Evolutionary conservation across 2,113 vertebrate genomes (phyloP).

Genomic region (Spea multiplicata): DNA sequence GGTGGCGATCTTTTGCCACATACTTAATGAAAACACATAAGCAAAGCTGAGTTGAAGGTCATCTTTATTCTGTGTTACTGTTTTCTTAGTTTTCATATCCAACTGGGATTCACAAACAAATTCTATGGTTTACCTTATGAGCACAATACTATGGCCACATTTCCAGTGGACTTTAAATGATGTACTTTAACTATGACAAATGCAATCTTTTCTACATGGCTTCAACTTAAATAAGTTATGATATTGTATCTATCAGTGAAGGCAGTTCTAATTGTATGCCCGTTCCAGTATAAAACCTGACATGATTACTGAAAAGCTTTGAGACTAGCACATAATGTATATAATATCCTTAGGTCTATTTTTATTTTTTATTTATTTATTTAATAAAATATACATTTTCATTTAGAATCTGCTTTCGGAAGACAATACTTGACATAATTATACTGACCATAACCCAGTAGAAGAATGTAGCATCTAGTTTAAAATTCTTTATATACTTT

Average conservation of each 20-base stretch:
- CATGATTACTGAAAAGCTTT: slow-evolving; percentile 14
- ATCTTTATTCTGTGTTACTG: slow-evolving; percentile 1
- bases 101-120: slow-evolving; percentile 9
- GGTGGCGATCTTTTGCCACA: slow-evolving; percentile 25
- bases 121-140: slow-evolving; percentile 16
- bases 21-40: slow-evolving; percentile 15
- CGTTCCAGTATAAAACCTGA: slow-evolving; percentile 24
- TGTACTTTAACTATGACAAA: slow-evolving; percentile 36
- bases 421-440: slow-evolving; percentile 29
- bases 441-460: background rate
- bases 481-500: background rate
- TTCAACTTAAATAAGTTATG: slow-evolving; percentile 29
- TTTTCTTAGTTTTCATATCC: slow-evolving; percentile 1
- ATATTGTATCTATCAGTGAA: slow-evolving; percentile 28
- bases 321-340: background rate
- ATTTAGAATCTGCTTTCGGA: background rate
- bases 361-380: too few relatives aligned
- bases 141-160: background rate
- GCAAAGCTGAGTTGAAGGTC: slow-evolving; percentile 2
- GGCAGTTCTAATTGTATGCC: slow-evolving; percentile 13
- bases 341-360: background rate
- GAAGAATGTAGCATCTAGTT: background rate
- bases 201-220: slow-evolving; percentile 23
- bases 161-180: slow-evolving; percentile 17
- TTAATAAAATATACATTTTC: background rate